Percentiles rank a stretch among this genome's conserved stretches.
Evolutionary conservation across 2,797 vertebrate genomes (phyloP).

Genomic region (Alectoris magna): DNA sequence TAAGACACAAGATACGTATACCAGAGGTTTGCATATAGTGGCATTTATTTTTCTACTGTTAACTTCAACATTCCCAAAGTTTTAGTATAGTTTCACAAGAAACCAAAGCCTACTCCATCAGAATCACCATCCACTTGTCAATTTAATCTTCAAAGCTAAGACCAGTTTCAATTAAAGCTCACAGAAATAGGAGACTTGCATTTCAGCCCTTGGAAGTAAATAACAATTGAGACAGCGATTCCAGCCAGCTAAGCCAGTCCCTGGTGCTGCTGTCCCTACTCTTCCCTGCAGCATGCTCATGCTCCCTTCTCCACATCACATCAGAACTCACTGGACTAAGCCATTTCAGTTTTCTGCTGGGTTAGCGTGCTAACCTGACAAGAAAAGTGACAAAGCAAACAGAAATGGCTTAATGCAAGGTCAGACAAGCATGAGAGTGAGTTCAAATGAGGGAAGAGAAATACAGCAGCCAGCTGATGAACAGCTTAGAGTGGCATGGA

Average conservation of each 20-base stretch:
- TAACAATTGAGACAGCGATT: background rate
- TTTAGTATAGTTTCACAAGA: background rate
- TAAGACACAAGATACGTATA: accelerated
- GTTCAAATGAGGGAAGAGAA: background rate
- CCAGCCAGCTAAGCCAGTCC: background rate
- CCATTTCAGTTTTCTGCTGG: background rate
- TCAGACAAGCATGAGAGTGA: background rate
- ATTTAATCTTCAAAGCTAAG: background rate
- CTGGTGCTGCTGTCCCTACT: background rate
- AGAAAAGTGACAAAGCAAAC: conserved; percentile 2
- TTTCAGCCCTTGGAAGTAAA: background rate
- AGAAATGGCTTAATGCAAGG: background rate
- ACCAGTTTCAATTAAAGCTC: background rate
- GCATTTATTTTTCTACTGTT: background rate
- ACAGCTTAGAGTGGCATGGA: background rate
- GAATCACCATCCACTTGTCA: background rate
- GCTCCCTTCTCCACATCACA: background rate
- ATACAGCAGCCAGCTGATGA: conserved; percentile 8
- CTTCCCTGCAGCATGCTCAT: background rate
- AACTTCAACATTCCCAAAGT: background rate
- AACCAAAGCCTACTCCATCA: background rate
- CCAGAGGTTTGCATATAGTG: background rate
- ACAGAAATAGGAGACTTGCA: background rate
- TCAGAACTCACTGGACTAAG: background rate
- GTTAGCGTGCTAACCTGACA: background rate